phyloP scores from a whole-genome alignment of 2,888 invertebrate genomes.

The Eupsilia transversa region DNA sequence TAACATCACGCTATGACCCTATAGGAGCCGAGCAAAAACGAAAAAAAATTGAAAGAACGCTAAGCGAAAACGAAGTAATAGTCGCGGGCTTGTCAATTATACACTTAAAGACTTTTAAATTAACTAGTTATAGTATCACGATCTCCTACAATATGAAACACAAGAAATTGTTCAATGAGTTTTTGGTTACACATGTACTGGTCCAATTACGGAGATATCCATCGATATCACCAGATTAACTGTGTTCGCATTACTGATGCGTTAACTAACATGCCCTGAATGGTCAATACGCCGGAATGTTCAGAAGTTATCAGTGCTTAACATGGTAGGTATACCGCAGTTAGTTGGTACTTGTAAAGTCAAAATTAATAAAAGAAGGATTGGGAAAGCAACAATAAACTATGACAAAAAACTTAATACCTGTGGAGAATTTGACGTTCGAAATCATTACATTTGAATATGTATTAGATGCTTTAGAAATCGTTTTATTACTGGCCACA shows the following conservation, averaged over 20 bases:
- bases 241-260: constrained; percentile 68
- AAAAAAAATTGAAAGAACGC: no score
- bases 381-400: background rate
- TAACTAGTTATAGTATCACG: background rate
- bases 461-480: no score
- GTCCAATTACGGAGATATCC: constrained; percentile 63
- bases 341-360: background rate
- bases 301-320: constrained; percentile 52
- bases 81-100: no score
- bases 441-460: background rate
- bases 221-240: constrained; percentile 69
- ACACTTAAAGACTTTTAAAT: background rate
- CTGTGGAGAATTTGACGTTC: background rate
- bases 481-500: background rate
- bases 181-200: constrained; percentile 6
- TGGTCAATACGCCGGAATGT: constrained; percentile 59
- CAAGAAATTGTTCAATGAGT: background rate
- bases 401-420: no score
- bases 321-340: constrained; percentile 2
- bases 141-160: background rate
- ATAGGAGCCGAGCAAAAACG: no score
- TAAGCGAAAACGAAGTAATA: no score
- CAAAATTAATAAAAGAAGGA: background rate
- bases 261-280: constrained; percentile 68
- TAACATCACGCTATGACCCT: no score